phyloP scores from a whole-genome alignment of 1,140 invertebrate species.

The Hypsibius dujardini region DNA sequence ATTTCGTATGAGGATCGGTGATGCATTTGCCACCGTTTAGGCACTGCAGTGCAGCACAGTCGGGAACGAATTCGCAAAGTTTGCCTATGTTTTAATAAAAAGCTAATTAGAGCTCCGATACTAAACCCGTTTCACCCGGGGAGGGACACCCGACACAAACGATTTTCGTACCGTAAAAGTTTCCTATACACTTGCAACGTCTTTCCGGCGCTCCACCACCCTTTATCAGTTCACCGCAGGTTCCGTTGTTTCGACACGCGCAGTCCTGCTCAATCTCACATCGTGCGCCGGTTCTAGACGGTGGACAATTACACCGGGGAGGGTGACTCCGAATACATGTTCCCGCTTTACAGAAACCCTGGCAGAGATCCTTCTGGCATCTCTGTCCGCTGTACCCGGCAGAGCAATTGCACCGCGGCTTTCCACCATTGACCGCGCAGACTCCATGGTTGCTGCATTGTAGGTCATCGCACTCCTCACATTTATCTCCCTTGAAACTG shows the following conservation, averaged over 20 bases:
- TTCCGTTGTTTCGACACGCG: constrained; percentile 23
- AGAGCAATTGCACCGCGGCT: constrained; percentile 31
- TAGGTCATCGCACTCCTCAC: constrained; percentile 24
- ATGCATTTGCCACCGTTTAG: constrained; percentile 26
- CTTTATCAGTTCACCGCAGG: constrained; percentile 9
- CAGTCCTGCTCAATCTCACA: constrained; percentile 26
- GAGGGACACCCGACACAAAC: no score
- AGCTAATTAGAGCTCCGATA: no score
- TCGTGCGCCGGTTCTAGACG: constrained; percentile 26
- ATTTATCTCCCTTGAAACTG: constrained; percentile 20
- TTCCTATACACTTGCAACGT: no score
- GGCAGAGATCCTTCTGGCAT: constrained; percentile 27
- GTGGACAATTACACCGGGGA: constrained; percentile 27
- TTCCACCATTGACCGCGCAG: constrained; percentile 21
- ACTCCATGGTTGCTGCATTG: constrained; percentile 22
- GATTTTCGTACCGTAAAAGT: no score
- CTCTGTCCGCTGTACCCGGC: constrained; percentile 30
- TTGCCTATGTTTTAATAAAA: no score
- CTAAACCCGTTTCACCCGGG: no score
- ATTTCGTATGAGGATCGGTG: constrained; percentile 24
- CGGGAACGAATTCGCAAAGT: constrained; percentile 20
- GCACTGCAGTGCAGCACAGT: constrained; percentile 25
- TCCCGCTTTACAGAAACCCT: constrained; percentile 23
- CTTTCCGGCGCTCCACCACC: constrained; percentile 30
- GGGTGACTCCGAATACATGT: constrained; percentile 24